Evolutionary conservation across 2,113 vertebrate species (phyloP).

Genomic region (Podarcis cretensis): DNA sequence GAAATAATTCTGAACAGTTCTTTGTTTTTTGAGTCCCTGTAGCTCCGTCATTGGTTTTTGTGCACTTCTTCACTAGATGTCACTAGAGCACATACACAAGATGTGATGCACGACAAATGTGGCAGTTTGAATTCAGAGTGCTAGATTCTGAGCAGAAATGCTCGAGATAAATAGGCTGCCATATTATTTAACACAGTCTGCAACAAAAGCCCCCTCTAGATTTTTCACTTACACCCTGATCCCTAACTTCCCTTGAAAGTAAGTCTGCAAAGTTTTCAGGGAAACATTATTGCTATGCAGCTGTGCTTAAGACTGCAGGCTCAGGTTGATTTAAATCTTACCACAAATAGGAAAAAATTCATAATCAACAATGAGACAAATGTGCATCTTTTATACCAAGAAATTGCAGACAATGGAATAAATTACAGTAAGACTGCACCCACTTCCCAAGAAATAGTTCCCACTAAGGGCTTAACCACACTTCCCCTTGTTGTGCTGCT

Average conservation of each 20-base stretch:
- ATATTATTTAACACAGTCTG: slow-evolving; percentile 5
- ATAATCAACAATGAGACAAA: not conserved
- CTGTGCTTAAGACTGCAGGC: not conserved
- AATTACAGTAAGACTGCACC: not conserved
- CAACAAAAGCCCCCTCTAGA: not conserved
- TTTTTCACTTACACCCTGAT: not conserved
- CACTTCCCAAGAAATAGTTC: not conserved
- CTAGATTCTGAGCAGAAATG: not conserved
- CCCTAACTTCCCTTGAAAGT: not conserved
- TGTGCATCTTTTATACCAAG: not conserved
- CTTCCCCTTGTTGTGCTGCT: too few relatives aligned
- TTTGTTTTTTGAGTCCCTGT: not conserved
- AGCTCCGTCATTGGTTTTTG: not conserved
- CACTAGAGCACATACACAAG: slow-evolving; percentile 14
- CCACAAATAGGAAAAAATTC: not conserved
- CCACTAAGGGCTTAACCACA: too few relatives aligned
- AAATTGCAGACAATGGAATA: not conserved
- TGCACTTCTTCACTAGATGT: slow-evolving; percentile 28
- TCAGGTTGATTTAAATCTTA: not conserved
- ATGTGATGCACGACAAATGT: not conserved
- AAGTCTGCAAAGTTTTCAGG: not conserved
- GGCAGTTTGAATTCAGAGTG: not conserved
- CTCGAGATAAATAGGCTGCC: not conserved
- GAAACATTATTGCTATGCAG: not conserved
- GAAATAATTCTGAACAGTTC: not conserved